Evolutionary conservation across 2,113 vertebrate species (phyloP).

Genomic region (Potamarius usumacintae): DNA sequence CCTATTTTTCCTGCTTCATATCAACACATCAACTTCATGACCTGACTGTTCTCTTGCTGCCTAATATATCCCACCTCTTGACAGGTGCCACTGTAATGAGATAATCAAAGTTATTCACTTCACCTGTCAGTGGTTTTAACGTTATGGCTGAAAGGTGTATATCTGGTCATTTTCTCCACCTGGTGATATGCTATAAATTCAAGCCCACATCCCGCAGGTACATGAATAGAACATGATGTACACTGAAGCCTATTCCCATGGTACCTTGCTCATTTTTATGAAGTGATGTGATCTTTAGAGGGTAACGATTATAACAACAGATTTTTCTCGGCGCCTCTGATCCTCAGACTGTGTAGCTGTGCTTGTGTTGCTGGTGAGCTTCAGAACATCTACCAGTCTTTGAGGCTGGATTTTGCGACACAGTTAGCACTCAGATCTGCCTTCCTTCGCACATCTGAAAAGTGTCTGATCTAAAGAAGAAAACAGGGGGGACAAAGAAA

Average conservation of each 20-base stretch:
- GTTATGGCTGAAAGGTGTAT: too few species aligned
- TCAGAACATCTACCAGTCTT: constrained; percentile 20
- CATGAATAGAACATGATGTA: neutral
- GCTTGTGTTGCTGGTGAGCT: constrained; percentile 19
- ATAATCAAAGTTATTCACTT: too few species aligned
- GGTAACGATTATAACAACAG: constrained; percentile 7
- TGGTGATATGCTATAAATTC: neutral
- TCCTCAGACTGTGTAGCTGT: neutral
- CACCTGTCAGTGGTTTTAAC: too few species aligned
- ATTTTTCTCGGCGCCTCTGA: constrained; percentile 9
- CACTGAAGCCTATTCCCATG: neutral
- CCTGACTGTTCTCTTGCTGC: too few species aligned
- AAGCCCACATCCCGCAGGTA: neutral
- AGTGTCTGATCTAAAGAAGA: constrained; percentile 21
- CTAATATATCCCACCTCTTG: too few species aligned
- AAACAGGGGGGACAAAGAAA: neutral
- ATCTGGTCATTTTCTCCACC: neutral
- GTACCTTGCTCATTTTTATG: neutral
- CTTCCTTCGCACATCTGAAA: constrained; percentile 21
- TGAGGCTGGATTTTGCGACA: constrained; percentile 20
- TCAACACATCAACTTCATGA: too few species aligned
- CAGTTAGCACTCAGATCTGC: constrained; percentile 28
- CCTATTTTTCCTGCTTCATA: too few species aligned
- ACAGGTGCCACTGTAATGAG: too few species aligned
- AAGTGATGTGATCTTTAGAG: neutral